Conservation (phyloP, 2,888 invertebrate species). For the Eueremaeus valkanovi region DNA sequence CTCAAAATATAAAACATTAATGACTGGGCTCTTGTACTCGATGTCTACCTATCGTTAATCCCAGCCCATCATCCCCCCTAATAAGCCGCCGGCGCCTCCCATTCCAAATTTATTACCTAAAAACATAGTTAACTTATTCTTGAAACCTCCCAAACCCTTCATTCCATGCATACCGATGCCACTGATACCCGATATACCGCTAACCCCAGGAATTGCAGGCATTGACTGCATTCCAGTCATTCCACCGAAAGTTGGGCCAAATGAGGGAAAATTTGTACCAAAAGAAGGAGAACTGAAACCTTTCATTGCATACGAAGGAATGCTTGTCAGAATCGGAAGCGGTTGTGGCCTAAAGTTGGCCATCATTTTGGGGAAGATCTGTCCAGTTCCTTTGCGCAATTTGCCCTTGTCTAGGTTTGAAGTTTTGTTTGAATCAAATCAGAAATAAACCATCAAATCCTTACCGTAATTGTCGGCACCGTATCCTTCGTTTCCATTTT, state of each 20-base stretch:
- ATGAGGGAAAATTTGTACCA: slow-evolving; percentile 6
- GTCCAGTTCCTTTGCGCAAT: neutral
- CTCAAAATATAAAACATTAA: slow-evolving; percentile 28
- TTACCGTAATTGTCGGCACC: neutral
- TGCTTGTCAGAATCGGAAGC: neutral
- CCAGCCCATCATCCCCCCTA: slow-evolving; percentile 31
- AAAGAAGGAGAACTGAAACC: neutral
- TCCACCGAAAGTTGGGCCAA: neutral
- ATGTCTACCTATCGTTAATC: neutral
- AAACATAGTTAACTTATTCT: slow-evolving; percentile 23
- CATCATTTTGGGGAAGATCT: slow-evolving; percentile 25
- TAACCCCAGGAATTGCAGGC: neutral
- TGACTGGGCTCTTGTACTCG: slow-evolving; percentile 13
- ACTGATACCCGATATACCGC: neutral
- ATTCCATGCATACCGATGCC: slow-evolving; percentile 15
- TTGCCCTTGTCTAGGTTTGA: neutral
- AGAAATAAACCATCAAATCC: neutral
- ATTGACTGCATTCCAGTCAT: neutral
- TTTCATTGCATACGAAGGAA: slow-evolving; percentile 27
- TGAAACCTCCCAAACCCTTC: slow-evolving; percentile 21
- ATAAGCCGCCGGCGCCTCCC: slow-evolving; percentile 16
- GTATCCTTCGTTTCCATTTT: neutral
- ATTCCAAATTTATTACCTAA: slow-evolving; percentile 29
- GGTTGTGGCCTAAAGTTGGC: slow-evolving; percentile 19
- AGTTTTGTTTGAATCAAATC: neutral